These are phyloP conservation scores for Aromia moschata DNA, from an alignment of 2,888 invertebrate species.

Conservation along the genomic window DNA sequence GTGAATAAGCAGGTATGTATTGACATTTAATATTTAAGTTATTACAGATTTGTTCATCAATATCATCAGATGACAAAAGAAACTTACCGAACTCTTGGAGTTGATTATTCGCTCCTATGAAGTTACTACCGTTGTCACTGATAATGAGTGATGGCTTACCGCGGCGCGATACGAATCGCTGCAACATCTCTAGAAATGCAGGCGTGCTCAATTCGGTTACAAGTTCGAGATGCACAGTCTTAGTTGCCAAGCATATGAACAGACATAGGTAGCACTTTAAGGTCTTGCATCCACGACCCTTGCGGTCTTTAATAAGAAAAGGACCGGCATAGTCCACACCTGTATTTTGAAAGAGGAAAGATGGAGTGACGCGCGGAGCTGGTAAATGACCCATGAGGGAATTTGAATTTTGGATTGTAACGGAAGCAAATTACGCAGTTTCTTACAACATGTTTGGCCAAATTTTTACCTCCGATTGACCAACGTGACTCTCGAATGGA, in stretches of 20 bases:
- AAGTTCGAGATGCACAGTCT: constrained; percentile 40
- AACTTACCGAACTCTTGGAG: not conserved
- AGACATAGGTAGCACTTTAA: constrained; percentile 35
- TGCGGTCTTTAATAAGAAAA: constrained; percentile 30
- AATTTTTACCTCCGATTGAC: constrained; percentile 34
- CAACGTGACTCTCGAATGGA: constrained; percentile 35
- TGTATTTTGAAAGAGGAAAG: constrained; percentile 29
- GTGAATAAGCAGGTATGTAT: not conserved
- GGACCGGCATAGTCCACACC: constrained; percentile 43
- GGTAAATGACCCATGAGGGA: constrained; percentile 39
- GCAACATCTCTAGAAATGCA: not conserved
- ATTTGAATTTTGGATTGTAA: constrained; percentile 24
- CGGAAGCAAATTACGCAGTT: constrained; percentile 38
- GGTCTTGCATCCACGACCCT: constrained; percentile 24
- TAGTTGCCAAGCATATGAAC: constrained; percentile 41
- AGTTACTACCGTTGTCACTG: not conserved
- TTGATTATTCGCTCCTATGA: not conserved
- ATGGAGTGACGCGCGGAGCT: constrained; percentile 21
- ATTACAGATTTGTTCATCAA: not conserved
- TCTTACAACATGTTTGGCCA: constrained; percentile 30
- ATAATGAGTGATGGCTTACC: not conserved
- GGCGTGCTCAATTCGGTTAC: constrained; percentile 36
- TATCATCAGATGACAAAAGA: not conserved
- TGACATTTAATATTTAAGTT: not conserved
- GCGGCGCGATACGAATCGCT: not conserved